A percentile compares a stretch with the other conserved stretches of the same genome.
Conservation (phyloP, 2,113 vertebrate species). For the Ursus arctos region DNA sequence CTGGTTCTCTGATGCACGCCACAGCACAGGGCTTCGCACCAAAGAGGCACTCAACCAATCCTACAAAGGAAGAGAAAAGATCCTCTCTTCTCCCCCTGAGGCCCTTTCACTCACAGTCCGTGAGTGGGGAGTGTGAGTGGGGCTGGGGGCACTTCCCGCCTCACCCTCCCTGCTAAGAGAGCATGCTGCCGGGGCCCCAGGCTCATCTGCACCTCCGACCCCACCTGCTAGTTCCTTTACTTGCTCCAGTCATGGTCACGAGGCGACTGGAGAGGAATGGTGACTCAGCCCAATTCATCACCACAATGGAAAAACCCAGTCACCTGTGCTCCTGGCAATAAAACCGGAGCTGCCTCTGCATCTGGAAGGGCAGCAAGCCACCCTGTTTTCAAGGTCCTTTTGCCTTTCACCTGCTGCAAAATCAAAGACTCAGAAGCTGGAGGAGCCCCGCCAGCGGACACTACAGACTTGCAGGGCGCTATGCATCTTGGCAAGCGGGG, state of each 20-base stretch:
- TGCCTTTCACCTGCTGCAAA: slow-evolving; percentile 68
- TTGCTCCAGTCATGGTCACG: slow-evolving; percentile 74
- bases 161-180: not conserved
- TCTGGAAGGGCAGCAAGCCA: slow-evolving; percentile 75
- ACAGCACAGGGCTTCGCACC: not conserved
- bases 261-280: slow-evolving; percentile 60
- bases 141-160: not conserved
- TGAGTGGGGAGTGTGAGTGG: not conserved
- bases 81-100: not conserved
- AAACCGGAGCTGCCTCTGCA: slow-evolving; percentile 40
- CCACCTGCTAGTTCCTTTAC: not conserved
- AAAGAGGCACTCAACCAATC: not conserved
- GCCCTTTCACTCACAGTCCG: not conserved
- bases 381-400: slow-evolving; percentile 66
- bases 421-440: not conserved
- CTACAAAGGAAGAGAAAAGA: not conserved
- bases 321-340: slow-evolving; percentile 80
- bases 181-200: not conserved
- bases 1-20: not conserved
- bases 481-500: accelerated
- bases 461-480: not conserved
- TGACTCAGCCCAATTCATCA: slow-evolving; percentile 84
- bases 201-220: not conserved
- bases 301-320: slow-evolving; percentile 82
- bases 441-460: not conserved